Evolutionary conservation across 2,113 vertebrate species (phyloP), one percentile per base, ranked within the genome.

Genomic region (Percina caprodes): DNA sequence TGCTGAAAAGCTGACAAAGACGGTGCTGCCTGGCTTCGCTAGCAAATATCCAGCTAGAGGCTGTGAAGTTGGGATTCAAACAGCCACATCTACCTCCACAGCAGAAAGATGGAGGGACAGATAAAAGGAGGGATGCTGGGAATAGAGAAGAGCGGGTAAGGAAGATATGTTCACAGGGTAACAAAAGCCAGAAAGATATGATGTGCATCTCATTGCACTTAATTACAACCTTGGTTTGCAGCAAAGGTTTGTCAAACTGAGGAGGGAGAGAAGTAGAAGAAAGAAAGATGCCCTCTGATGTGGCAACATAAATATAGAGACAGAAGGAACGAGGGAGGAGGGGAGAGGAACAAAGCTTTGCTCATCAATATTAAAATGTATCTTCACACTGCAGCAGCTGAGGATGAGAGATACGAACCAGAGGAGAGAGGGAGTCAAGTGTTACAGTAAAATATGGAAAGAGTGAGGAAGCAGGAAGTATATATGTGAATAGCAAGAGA

Each of bases 301-400:
- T 87, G 75, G 55, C 42, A 80, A 77, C 23, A 63, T 59, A 69
- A 82, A 88, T 67, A 80, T 18, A 74, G 45, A 83, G 61, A 68
- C n/a, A 71, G 74, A 54, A 30, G 58, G 77, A 70, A 74, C 19
- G 51, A 63, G 39, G 56, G 42, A 73, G 65, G 79, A 74, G 45
- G 35, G 23, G 66, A 63, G 77, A 82, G 73, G 80, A 84, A 66
- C 58, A 26, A 79, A 82, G 77, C 68, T 76, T 75, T 49, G 71
- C 74, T 80, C 82, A 85, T 84, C 85, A 92, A 88, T 89, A 83
- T 87, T 90, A 86, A 80, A 83, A 77, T 69, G 13, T 11, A 74
- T 90, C 88, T 87, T 89, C 79, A 84, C 73, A 70, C 74, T 84
- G 85, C 87, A 90, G 86, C 77, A 80, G 83, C 69, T 71, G 30